A percentile compares a stretch with the other conserved stretches of the same genome.
Conservation (phyloP, 2,797 vertebrate genomes). For the Spea hammondii region DNA sequence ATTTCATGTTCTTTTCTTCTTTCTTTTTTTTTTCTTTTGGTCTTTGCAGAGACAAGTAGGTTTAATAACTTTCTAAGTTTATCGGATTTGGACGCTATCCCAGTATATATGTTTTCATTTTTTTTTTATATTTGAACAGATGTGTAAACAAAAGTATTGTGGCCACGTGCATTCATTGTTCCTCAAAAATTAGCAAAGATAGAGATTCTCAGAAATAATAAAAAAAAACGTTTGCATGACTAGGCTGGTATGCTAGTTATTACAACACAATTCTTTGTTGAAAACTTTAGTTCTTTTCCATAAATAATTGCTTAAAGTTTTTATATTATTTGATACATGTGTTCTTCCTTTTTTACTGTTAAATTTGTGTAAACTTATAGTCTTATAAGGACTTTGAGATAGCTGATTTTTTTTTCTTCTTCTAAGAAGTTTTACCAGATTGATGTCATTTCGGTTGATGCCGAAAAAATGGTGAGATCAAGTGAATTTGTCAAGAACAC, state of each 20-base stretch:
- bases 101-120: constrained; percentile 56
- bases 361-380: not conserved
- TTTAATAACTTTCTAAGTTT: constrained; percentile 58
- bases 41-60: constrained; percentile 57
- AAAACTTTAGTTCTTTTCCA: not conserved
- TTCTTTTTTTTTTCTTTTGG: no score
- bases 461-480: not conserved
- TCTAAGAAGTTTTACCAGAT: not conserved
- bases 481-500: not conserved
- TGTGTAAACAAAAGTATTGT: constrained; percentile 57
- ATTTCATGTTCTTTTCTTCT: constrained; percentile 42
- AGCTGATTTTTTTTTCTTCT: not conserved
- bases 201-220: constrained; percentile 33
- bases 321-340: not conserved
- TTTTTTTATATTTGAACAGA: constrained; percentile 61
- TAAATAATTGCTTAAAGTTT: not conserved
- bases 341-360: not conserved
- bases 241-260: constrained; percentile 9
- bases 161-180: constrained; percentile 46
- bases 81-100: constrained; percentile 57
- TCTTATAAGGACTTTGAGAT: not conserved
- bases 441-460: not conserved
- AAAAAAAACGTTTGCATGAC: constrained; percentile 22
- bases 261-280: not conserved
- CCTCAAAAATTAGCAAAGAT: constrained; percentile 52